These are phyloP conservation scores for Onychomys arenicola DNA, from an alignment of 2,797 vertebrate species.

Conservation along the genomic window DNA sequence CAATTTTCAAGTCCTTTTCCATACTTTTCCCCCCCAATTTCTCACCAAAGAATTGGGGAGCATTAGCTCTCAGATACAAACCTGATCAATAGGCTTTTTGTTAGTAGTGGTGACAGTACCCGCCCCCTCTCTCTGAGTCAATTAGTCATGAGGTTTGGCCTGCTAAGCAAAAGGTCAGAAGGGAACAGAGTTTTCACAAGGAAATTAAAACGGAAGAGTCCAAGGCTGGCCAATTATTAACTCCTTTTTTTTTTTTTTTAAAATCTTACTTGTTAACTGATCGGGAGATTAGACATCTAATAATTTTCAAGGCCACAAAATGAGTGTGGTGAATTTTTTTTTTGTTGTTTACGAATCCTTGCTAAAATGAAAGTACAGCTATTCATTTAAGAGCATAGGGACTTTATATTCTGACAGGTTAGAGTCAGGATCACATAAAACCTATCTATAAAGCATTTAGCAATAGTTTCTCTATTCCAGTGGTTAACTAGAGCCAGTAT, in stretches of 20 bases:
- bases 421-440: neutral
- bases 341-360: neutral
- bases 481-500: neutral
- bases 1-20: neutral
- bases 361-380: neutral
- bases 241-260: too few relatives aligned
- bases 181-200: slow-evolving; percentile 25
- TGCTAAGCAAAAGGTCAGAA: slow-evolving; percentile 64
- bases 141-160: slow-evolving; percentile 40
- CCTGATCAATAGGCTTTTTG: slow-evolving; percentile 49
- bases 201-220: slow-evolving; percentile 20
- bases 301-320: slow-evolving; percentile 35
- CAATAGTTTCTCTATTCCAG: neutral
- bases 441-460: neutral
- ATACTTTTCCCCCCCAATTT: slow-evolving; percentile 44
- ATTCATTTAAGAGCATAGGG: neutral
- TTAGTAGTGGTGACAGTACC: neutral
- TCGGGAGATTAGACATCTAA: neutral
- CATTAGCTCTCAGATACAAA: neutral
- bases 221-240: slow-evolving; percentile 9
- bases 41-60: slow-evolving; percentile 5
- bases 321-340: neutral
- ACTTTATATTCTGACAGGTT: neutral
- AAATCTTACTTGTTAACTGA: neutral
- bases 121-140: slow-evolving; percentile 47